Conservation (phyloP, 2,797 vertebrate genomes). For the Lagocephalus sceleratus region DNA sequence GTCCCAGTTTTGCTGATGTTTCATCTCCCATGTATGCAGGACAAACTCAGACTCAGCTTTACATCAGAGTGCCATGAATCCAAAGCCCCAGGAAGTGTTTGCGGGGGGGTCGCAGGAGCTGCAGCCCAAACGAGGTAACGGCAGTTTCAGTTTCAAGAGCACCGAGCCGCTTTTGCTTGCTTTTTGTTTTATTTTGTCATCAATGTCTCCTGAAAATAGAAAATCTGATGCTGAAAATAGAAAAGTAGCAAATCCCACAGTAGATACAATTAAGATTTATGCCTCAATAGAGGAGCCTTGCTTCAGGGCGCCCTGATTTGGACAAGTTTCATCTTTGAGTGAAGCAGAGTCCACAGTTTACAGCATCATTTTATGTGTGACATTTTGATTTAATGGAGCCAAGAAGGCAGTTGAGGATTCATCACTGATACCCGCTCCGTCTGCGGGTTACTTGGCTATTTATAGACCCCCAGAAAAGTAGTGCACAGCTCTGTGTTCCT, state of each 20-base stretch:
- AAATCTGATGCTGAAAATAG: slow-evolving; percentile 27
- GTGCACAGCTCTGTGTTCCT: slow-evolving; percentile 42
- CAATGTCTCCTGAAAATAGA: slow-evolving; percentile 35
- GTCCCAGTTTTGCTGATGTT: slow-evolving; percentile 36
- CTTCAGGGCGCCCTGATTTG: slow-evolving; percentile 2
- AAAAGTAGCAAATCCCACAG: slow-evolving; percentile 20
- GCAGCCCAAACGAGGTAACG: slow-evolving; percentile 92
- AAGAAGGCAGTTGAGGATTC: slow-evolving; percentile 13
- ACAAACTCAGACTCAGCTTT: slow-evolving; percentile 98
- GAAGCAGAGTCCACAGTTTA: slow-evolving; percentile 47
- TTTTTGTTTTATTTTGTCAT: slow-evolving; percentile 25
- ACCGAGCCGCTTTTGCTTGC: too few species aligned
- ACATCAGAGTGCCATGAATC: slow-evolving; percentile 96
- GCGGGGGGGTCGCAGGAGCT: slow-evolving; percentile 88
- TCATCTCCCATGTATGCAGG: slow-evolving; percentile 70
- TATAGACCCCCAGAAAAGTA: slow-evolving; percentile 52
- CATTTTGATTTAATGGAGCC: slow-evolving; percentile 36
- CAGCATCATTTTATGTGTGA: slow-evolving; percentile 42
- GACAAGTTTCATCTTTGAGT: slow-evolving; percentile 32
- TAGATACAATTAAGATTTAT: too few species aligned
- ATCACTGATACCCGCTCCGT: slow-evolving; percentile 50
- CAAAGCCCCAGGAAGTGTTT: slow-evolving; percentile 87
- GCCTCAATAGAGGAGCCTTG: too few species aligned
- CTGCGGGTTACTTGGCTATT: slow-evolving; percentile 64
- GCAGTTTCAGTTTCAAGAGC: slow-evolving; percentile 29